A percentile compares a stretch with the other conserved stretches of the same genome.
These are phyloP conservation scores for Trichomalopsis sarcophagae DNA, from an alignment of 1,140 invertebrate species.

Conservation along the genomic window DNA sequence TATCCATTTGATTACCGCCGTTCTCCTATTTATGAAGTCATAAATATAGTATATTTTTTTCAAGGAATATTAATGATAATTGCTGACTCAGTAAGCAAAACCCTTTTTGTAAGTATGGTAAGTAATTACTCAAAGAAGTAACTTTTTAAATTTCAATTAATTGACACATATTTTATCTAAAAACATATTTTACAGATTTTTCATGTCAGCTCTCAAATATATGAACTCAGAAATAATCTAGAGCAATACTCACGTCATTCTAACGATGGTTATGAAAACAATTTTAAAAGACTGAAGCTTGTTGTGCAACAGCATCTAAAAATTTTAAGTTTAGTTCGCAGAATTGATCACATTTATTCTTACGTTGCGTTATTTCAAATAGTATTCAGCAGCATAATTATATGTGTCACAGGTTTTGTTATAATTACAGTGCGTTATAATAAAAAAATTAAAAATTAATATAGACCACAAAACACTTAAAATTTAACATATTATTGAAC, in stretches of 20 bases:
- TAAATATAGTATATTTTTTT: background rate
- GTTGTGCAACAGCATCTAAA: background rate
- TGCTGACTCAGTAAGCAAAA: slow-evolving; percentile 1
- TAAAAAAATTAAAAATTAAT: background rate
- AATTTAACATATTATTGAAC: background rate
- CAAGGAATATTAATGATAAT: background rate
- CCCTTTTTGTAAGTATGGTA: slow-evolving; percentile 16
- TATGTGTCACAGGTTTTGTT: slow-evolving; percentile 14
- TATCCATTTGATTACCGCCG: slow-evolving; percentile 21
- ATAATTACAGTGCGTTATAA: slow-evolving; percentile 23
- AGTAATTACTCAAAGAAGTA: background rate
- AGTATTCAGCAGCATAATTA: slow-evolving; percentile 20
- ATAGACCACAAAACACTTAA: background rate
- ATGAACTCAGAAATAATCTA: background rate
- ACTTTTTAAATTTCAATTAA: background rate
- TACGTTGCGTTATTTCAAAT: slow-evolving; percentile 18
- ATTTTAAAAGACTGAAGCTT: background rate
- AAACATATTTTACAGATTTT: slow-evolving; percentile 5
- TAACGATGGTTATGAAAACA: background rate
- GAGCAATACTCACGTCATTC: background rate
- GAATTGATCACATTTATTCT: slow-evolving; percentile 26
- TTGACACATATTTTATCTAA: background rate
- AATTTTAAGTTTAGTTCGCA: slow-evolving; percentile 26
- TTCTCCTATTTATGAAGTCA: slow-evolving; percentile 13
- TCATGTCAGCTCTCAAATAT: background rate